These are phyloP conservation scores for Papilio polytes DNA, from an alignment of 1,140 invertebrate species.

Conservation along the genomic window DNA sequence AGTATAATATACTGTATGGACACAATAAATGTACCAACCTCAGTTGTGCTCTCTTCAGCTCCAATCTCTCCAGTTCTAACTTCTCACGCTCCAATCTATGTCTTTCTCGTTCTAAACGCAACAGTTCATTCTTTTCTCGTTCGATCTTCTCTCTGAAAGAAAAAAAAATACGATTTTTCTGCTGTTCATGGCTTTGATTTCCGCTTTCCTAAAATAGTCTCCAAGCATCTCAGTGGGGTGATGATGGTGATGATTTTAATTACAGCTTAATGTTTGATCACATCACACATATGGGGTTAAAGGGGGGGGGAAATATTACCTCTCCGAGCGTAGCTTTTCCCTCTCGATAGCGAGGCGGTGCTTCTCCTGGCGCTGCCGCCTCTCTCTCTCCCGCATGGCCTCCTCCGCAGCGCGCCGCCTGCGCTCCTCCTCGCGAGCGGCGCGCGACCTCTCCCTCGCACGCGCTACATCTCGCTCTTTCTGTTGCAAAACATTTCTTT, in stretches of 20 bases:
- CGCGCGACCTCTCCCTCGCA: slow-evolving; percentile 90
- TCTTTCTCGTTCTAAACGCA: slow-evolving; percentile 91
- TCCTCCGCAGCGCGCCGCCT: slow-evolving; percentile 85
- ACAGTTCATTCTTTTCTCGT: slow-evolving; percentile 91
- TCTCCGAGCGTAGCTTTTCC: slow-evolving; percentile 87
- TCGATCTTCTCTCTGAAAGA: slow-evolving; percentile 85
- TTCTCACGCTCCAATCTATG: slow-evolving; percentile 93
- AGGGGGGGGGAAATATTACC: no score
- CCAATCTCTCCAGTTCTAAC: slow-evolving; percentile 92
- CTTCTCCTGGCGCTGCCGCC: slow-evolving; percentile 91
- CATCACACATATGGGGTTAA: no score
- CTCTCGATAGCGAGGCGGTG: slow-evolving; percentile 90
- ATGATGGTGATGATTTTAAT: no score
- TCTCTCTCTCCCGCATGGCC: slow-evolving; percentile 88
- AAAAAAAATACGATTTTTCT: slow-evolving; percentile 8
- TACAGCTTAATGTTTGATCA: no score
- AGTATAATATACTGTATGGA: slow-evolving; percentile 25
- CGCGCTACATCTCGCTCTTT: slow-evolving; percentile 92
- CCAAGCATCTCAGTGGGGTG: no score
- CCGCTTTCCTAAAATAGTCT: no score
- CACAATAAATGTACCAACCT: slow-evolving; percentile 69
- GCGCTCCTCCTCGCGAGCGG: slow-evolving; percentile 90
- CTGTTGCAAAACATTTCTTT: slow-evolving; percentile 45
- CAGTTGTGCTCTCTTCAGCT: slow-evolving; percentile 91
- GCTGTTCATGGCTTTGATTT: no score